Base-by-base conservation (phyloP, 2,113 vertebrate genomes). In the Clarias gariepinus region DNA sequence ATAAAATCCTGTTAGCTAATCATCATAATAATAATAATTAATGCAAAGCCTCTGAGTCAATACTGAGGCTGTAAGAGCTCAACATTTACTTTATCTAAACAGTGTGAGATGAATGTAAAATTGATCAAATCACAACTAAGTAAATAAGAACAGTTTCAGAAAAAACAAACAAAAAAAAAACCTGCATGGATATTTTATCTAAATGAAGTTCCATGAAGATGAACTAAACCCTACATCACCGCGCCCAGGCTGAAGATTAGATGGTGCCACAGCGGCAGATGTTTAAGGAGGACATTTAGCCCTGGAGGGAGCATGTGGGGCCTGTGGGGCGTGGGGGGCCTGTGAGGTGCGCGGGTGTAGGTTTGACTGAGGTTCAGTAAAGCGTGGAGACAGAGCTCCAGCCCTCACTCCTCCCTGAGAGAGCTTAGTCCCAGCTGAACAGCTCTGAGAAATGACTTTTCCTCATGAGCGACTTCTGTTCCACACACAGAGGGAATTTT, bases 391-490 rank as follows among this genome's bases (percentile, higher is more conserved):
- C 33, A 15, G 60, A 33, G 64, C 63, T 6, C 58, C 80, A 25
- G n/a, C 55, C 61, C 9, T 71, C 47, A 12, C 63, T 66, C 84
- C 87, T 85, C 28, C 68, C 58, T 53, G 71, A 68, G 53, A 55
- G 36, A 76, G 88, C 85, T 91, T 89, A 90, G 89, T 90, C 86
- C 83, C 88, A 87, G 86, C 66, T 47, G 60, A 80, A 60, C 30
- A 80, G 79, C 77, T 64, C 82, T 2, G 28, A 58, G 81, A 90
- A 89, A 88, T 83, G 68, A 83, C 74, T 80, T 89, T 90, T 85
- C 74, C 79, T 61, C 85, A 63, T 87, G 85, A 85, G 64, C 53
- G 28, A 21, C 61, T 11, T 58, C 64, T 66, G 36, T 23, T 41
- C 33, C 21, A 25, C 69, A 73, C 69, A 23, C 69, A 41, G 30